phyloP scores from a whole-genome alignment of 2,113 vertebrate species.

The Apus apus region DNA sequence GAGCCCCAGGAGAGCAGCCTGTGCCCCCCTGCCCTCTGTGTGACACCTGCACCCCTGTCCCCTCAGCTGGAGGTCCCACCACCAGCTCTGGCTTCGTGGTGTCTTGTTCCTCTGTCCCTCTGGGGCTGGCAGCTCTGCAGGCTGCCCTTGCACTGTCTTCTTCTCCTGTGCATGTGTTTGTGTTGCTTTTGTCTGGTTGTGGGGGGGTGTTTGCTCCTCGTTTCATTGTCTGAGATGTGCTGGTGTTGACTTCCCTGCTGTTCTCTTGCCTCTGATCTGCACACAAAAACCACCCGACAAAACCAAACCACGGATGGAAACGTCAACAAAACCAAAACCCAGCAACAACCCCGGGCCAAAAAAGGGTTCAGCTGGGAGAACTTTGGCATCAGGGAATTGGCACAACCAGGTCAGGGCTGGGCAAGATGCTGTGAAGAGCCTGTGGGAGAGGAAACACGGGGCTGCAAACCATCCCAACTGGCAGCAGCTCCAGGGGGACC shows the following conservation, averaged over 20 bases:
- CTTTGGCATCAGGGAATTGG: not conserved
- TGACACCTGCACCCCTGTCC: not conserved
- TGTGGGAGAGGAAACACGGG: fast-evolving
- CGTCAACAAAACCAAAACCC: not conserved
- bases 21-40: not conserved
- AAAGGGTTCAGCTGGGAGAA: not conserved
- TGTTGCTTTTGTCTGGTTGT: not conserved
- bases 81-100: fast-evolving
- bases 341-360: not conserved
- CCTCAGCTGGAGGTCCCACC: not conserved
- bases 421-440: not conserved
- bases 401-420: not conserved
- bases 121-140: not conserved
- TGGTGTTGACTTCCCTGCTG: not conserved
- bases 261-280: not conserved
- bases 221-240: not conserved
- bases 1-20: not conserved
- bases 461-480: not conserved
- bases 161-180: not conserved
- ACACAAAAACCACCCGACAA: not conserved
- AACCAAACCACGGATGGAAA: not conserved
- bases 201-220: not conserved
- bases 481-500: not conserved
- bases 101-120: not conserved
- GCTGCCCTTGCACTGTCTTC: not conserved